These are phyloP conservation scores for Platorchestia sp. DNA, from an alignment of 1,140 invertebrate species.

Conservation along the genomic window DNA sequence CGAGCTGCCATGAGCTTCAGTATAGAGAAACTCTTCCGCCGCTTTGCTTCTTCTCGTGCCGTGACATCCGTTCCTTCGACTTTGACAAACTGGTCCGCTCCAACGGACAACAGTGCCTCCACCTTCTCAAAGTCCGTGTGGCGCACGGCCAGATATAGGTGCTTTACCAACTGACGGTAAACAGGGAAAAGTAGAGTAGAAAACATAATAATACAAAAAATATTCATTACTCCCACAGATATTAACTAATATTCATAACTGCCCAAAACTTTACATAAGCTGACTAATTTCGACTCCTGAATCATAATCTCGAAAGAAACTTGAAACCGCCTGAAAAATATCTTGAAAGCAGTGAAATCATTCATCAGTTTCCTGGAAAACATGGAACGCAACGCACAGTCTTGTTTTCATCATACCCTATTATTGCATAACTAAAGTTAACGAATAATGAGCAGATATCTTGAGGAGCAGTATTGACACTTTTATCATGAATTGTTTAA, in stretches of 20 bases:
- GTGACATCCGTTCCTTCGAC: slow-evolving; percentile 57
- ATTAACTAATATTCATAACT: not conserved
- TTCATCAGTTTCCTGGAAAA: not conserved
- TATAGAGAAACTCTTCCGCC: slow-evolving; percentile 56
- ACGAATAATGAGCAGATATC: not conserved
- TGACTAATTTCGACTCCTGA: not conserved
- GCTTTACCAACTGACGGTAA: slow-evolving; percentile 62
- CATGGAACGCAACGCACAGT: too few species aligned
- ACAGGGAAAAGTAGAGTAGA: not conserved
- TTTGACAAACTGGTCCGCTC: slow-evolving; percentile 62
- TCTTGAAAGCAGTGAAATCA: not conserved
- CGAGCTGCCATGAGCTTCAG: slow-evolving; percentile 58
- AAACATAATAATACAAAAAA: not conserved
- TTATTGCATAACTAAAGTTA: not conserved
- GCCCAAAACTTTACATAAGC: not conserved
- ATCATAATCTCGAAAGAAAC: too few species aligned
- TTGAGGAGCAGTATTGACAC: not conserved
- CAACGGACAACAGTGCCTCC: slow-evolving; percentile 57
- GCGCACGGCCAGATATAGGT: slow-evolving; percentile 62
- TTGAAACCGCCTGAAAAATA: too few species aligned
- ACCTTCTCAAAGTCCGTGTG: slow-evolving; percentile 63
- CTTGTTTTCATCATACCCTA: too few species aligned
- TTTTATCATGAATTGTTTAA: not conserved
- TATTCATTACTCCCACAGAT: too few species aligned
- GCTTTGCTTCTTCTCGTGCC: slow-evolving; percentile 61